These are phyloP conservation scores for Austrolebias charrua DNA, from an alignment of 2,797 vertebrate genomes.

Conservation along the genomic window DNA sequence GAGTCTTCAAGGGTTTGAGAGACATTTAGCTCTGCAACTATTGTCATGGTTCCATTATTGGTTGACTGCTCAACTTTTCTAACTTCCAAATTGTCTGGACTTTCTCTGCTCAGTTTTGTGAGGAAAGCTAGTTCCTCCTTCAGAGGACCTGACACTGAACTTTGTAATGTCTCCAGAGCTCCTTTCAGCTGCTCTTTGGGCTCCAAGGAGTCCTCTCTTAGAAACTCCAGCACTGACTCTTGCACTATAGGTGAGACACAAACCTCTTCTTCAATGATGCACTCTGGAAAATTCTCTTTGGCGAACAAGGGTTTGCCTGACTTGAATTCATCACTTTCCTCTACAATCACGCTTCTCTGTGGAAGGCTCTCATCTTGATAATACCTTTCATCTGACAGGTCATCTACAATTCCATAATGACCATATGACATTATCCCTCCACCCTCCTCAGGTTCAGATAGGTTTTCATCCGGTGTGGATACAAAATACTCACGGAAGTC, in stretches of 20 bases:
- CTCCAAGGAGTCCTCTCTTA: slow-evolving; percentile 83
- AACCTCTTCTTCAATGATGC: slow-evolving; percentile 91
- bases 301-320: slow-evolving; percentile 46
- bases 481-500: slow-evolving; percentile 90
- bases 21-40: slow-evolving; percentile 91
- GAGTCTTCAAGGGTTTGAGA: slow-evolving; percentile 85
- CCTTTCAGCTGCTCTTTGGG: slow-evolving; percentile 88
- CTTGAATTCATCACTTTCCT: slow-evolving; percentile 65
- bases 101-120: slow-evolving; percentile 73
- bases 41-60: slow-evolving; percentile 81
- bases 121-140: slow-evolving; percentile 86
- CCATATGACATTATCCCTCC: slow-evolving; percentile 85
- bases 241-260: slow-evolving; percentile 88
- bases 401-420: slow-evolving; percentile 82
- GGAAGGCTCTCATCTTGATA: slow-evolving; percentile 74
- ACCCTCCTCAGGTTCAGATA: slow-evolving; percentile 75
- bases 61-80: slow-evolving; percentile 84
- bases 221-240: slow-evolving; percentile 83
- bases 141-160: slow-evolving; percentile 85
- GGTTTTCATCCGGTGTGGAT: slow-evolving; percentile 90
- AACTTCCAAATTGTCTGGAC: slow-evolving; percentile 79
- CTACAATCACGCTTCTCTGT: slow-evolving; percentile 52
- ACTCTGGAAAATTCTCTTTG: slow-evolving; percentile 77
- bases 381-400: slow-evolving; percentile 81
- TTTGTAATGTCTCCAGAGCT: slow-evolving; percentile 87